phyloP scores from a whole-genome alignment of 1,140 invertebrate genomes.

The Sitobion miscanthi region DNA sequence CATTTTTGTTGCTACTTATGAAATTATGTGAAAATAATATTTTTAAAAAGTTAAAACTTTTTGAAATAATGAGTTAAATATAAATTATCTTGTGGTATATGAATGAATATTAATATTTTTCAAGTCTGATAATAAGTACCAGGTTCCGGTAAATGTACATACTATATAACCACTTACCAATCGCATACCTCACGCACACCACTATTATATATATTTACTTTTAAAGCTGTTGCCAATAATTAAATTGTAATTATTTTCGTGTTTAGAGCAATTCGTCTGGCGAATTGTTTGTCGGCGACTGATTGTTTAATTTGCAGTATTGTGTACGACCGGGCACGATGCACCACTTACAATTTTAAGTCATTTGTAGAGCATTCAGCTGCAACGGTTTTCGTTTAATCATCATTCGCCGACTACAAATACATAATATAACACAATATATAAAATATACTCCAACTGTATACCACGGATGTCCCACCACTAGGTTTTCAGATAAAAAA shows the following conservation, averaged over 20 bases:
- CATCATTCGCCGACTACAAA: not conserved
- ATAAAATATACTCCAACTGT: not conserved
- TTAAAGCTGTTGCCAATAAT: not conserved
- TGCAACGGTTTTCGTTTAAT: constrained; percentile 15
- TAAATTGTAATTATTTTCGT: not conserved
- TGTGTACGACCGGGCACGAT: not conserved
- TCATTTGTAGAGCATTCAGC: not conserved
- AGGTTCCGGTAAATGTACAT: not conserved
- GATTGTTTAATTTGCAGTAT: constrained; percentile 14
- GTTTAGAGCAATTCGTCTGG: not conserved
- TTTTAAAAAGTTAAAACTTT: not conserved
- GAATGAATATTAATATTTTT: not conserved
- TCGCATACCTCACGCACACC: not conserved
- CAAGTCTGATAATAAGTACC: not conserved
- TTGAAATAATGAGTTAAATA: not conserved
- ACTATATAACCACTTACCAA: not conserved
- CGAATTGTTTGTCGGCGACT: not conserved
- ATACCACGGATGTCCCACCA: not conserved
- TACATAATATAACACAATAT: not conserved
- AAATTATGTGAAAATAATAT: too few relatives aligned
- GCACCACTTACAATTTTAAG: not conserved
- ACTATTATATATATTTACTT: not conserved
- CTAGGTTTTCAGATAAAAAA: not conserved
- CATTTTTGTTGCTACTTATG: too few relatives aligned
- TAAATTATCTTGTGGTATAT: not conserved